These are phyloP conservation scores for Trichonephila clavipes DNA, from an alignment of 1,140 invertebrate species.

Conservation along the genomic window DNA sequence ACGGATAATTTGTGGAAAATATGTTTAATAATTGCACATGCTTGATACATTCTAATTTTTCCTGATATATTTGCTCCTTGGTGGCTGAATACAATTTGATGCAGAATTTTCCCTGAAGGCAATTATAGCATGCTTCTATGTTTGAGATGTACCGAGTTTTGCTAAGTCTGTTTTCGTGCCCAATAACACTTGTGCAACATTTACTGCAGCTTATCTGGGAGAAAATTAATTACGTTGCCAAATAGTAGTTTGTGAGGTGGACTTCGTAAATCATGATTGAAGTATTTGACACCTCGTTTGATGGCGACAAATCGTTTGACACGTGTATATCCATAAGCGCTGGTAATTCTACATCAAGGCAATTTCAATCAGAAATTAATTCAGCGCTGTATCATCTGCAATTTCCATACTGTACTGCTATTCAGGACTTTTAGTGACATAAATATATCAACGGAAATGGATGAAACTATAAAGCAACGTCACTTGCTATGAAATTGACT, in stretches of 20 bases:
- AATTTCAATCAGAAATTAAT: slow-evolving; percentile 20
- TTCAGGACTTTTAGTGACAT: not conserved
- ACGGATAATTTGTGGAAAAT: too few species aligned
- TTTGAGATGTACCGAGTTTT: not conserved
- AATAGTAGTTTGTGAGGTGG: not conserved
- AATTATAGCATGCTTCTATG: not conserved
- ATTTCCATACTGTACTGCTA: not conserved
- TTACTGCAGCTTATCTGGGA: slow-evolving; percentile 13
- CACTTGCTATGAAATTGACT: too few species aligned
- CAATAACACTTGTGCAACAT: not conserved
- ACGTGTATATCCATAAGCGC: slow-evolving; percentile 24
- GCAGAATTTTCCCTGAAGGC: not conserved
- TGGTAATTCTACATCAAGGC: not conserved
- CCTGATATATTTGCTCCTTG: not conserved
- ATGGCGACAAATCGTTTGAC: slow-evolving; percentile 34
- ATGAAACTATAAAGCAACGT: too few species aligned
- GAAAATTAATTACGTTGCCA: slow-evolving; percentile 21
- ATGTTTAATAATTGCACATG: too few species aligned
- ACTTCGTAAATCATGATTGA: slow-evolving; percentile 38
- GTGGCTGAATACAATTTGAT: not conserved
- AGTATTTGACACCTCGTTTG: slow-evolving; percentile 34
- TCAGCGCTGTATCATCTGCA: not conserved
- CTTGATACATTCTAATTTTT: too few species aligned
- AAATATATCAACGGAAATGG: not conserved
- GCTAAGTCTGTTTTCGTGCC: slow-evolving; percentile 19